phyloP scores from a whole-genome alignment of 2,888 invertebrate genomes.

The Aphidius colemani region DNA sequence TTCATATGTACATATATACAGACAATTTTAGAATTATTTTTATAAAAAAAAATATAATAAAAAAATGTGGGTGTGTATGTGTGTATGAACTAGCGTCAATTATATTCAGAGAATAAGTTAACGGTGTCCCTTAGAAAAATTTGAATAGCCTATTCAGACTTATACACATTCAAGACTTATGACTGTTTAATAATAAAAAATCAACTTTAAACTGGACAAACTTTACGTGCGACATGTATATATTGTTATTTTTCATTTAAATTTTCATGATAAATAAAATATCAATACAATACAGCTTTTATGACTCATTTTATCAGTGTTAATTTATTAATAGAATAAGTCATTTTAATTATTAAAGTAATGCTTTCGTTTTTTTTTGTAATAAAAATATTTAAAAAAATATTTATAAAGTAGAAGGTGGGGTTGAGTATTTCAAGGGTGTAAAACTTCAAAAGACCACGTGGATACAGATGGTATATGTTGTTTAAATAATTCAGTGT shows the following conservation, averaged over 20 bases:
- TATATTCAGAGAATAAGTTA: slow-evolving; percentile 59
- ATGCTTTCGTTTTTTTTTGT: too few relatives aligned
- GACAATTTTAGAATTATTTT: neutral
- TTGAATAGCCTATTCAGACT: slow-evolving; percentile 59
- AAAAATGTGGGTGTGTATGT: neutral
- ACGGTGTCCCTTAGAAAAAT: slow-evolving; percentile 57
- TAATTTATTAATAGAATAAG: too few relatives aligned
- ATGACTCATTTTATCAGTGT: neutral
- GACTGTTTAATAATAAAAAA: slow-evolving; percentile 59
- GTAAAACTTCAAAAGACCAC: slow-evolving; percentile 60
- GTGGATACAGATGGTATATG: slow-evolving; percentile 57
- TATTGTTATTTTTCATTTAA: neutral
- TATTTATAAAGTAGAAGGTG: slow-evolving; percentile 46
- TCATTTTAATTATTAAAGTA: neutral
- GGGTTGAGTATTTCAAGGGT: slow-evolving; percentile 59
- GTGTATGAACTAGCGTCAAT: slow-evolving; percentile 48
- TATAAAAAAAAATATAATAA: neutral
- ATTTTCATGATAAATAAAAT: neutral
- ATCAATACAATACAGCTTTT: neutral
- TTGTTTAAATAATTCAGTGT: slow-evolving; percentile 60
- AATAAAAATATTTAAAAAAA: slow-evolving; percentile 28
- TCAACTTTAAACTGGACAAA: slow-evolving; percentile 22
- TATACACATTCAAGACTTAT: slow-evolving; percentile 56
- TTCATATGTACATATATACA: slow-evolving; percentile 21
- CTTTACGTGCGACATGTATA: slow-evolving; percentile 25